Conservation (phyloP, 2,113 vertebrate genomes). For the Phrynosoma platyrhinos region DNA sequence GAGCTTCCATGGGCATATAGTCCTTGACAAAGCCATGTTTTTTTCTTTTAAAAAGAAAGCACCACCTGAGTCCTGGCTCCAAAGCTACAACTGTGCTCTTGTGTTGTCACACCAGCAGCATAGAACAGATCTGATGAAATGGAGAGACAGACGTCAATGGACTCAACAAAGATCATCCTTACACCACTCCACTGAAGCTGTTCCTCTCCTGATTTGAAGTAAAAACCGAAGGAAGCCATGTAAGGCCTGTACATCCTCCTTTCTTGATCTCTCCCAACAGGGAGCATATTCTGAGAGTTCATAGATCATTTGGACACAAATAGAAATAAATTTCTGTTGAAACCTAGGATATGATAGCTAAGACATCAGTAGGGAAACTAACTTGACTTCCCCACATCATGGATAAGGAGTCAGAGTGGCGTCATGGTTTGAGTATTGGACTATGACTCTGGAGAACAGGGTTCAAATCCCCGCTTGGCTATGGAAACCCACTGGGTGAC, state of each 20-base stretch:
- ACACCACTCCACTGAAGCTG: neutral
- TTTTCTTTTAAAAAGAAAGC: neutral
- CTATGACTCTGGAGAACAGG: too few relatives aligned
- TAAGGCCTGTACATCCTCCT: neutral
- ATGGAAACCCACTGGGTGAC: too few relatives aligned
- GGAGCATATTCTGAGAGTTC: neutral
- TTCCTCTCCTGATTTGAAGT: neutral
- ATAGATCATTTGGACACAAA: neutral
- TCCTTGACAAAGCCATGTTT: neutral
- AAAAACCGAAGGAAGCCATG: neutral
- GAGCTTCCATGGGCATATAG: neutral
- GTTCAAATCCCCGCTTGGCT: too few relatives aligned
- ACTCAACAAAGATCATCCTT: too few relatives aligned
- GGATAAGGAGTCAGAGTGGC: neutral
- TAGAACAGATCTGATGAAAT: neutral
- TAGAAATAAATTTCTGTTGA: neutral
- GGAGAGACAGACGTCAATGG: neutral
- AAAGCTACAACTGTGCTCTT: neutral
- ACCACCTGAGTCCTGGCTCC: too few relatives aligned
- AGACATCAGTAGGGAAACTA: neutral
- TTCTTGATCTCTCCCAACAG: neutral
- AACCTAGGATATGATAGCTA: neutral
- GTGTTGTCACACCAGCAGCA: neutral
- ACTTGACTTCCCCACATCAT: neutral
- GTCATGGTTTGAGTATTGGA: too few relatives aligned